Conservation (phyloP, 2,888 invertebrate species). For the Tribolium freemani region DNA sequence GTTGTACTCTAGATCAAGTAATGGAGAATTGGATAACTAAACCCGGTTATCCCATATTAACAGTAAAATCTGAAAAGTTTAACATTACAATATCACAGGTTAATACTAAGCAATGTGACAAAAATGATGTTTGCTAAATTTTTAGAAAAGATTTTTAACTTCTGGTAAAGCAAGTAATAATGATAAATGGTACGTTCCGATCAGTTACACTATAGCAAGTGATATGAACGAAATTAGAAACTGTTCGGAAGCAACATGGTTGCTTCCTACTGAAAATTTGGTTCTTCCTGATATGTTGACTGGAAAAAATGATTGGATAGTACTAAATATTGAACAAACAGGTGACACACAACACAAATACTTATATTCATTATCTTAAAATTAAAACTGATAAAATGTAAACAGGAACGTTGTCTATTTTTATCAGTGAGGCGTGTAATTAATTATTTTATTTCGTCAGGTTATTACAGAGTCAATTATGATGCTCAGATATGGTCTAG, state of each 20-base stretch:
- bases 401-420: background rate
- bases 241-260: conserved; percentile 61
- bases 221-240: conserved; percentile 63
- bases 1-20: conserved; percentile 57
- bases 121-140: too few species aligned
- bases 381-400: background rate
- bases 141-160: too few species aligned
- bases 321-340: conserved; percentile 52
- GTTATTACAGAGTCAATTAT: conserved; percentile 79
- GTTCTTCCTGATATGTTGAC: background rate
- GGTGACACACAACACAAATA: conserved; percentile 37
- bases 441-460: conserved; percentile 60
- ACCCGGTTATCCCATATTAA: conserved; percentile 73
- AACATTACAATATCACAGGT: conserved; percentile 48
- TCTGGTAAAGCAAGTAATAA: too few species aligned
- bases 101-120: background rate
- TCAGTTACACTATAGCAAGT: conserved; percentile 68
- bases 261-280: conserved; percentile 49
- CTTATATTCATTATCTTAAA: background rate
- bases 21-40: conserved; percentile 75
- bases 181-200: conserved; percentile 68
- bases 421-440: too few species aligned
- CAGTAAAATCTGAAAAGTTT: conserved; percentile 58
- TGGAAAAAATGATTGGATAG: conserved; percentile 49
- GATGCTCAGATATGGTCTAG: conserved; percentile 72